Conservation (phyloP, 2,888 invertebrate genomes). For the Nemoura dubitans region DNA sequence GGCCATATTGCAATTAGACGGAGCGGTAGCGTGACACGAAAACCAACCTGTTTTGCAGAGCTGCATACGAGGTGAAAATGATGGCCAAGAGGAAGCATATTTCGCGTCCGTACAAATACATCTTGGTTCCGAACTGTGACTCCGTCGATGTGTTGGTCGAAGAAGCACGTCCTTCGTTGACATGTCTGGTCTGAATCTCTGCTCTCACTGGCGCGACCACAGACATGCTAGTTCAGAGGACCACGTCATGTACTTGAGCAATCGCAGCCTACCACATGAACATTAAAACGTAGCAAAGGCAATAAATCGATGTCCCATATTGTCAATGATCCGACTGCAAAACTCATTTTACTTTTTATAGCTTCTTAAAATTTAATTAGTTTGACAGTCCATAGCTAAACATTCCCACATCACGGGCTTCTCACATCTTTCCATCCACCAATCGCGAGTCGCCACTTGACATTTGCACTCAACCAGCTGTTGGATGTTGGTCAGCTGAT, state of each 20-base stretch:
- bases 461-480: background rate
- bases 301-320: background rate
- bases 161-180: slow-evolving; percentile 43
- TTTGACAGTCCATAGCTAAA: background rate
- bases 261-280: background rate
- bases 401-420: background rate
- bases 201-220: slow-evolving; percentile 47
- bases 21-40: too few species aligned
- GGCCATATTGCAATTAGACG: too few species aligned
- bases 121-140: slow-evolving; percentile 57
- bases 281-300: background rate
- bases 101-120: slow-evolving; percentile 73
- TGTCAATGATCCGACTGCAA: background rate
- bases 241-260: slow-evolving; percentile 48
- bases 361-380: background rate
- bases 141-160: slow-evolving; percentile 36
- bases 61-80: slow-evolving; percentile 73
- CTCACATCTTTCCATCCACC: background rate
- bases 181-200: slow-evolving; percentile 48
- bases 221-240: slow-evolving; percentile 48
- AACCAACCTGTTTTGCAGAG: slow-evolving; percentile 75
- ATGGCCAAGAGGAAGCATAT: slow-evolving; percentile 71
- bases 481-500: background rate
- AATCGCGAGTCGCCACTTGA: background rate
- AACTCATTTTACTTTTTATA: background rate